Percentiles rank a stretch among this genome's conserved stretches.
phyloP scores from a whole-genome alignment of 2,797 vertebrate genomes.

The Gila robusta region DNA sequence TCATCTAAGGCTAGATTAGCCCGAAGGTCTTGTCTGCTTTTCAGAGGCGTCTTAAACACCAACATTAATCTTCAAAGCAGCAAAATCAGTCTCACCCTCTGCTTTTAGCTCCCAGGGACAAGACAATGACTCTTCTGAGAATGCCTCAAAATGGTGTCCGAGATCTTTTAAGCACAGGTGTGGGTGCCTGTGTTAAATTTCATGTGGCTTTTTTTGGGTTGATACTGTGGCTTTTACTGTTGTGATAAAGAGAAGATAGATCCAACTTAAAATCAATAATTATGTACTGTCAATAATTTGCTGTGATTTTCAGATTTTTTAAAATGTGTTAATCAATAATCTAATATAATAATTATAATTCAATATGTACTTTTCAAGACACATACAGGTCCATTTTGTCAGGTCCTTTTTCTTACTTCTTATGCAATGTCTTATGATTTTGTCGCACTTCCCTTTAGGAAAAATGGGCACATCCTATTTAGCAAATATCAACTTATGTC shows the following conservation, averaged over 20 bases:
- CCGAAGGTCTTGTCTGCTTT: slow-evolving; percentile 58
- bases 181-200: slow-evolving; percentile 63
- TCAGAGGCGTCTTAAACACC: slow-evolving; percentile 56
- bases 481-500: slow-evolving; percentile 49
- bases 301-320: background rate
- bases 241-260: background rate
- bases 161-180: slow-evolving; percentile 70
- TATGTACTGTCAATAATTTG: background rate
- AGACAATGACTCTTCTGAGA: slow-evolving; percentile 70
- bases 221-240: background rate
- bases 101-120: slow-evolving; percentile 64
- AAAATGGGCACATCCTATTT: slow-evolving; percentile 55
- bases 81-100: slow-evolving; percentile 30
- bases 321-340: background rate
- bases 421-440: background rate
- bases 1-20: slow-evolving; percentile 64
- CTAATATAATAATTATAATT: background rate
- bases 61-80: slow-evolving; percentile 67
- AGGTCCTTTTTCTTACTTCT: background rate
- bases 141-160: slow-evolving; percentile 65
- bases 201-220: slow-evolving; percentile 54
- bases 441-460: background rate
- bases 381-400: background rate
- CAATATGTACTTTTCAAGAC: background rate
- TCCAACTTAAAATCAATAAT: background rate